phyloP scores from a whole-genome alignment of 64 coral and sea anemone species.

The Pocillopora verrucosa region DNA sequence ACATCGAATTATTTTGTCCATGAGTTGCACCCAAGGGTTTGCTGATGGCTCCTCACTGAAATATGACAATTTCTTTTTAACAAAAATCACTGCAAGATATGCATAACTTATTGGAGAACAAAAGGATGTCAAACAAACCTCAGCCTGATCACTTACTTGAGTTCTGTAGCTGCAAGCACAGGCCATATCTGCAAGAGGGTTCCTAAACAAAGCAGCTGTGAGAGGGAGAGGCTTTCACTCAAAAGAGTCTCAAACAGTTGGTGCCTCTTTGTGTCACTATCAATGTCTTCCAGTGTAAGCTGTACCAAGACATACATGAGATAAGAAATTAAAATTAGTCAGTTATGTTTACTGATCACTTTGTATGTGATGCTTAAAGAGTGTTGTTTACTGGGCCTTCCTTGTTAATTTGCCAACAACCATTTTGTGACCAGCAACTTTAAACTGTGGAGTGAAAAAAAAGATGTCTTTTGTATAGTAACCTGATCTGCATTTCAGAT shows the following conservation, averaged over 20 bases:
- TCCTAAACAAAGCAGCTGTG: slow-evolving; percentile 54
- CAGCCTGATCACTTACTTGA: slow-evolving; percentile 45
- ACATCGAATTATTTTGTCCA: slow-evolving; percentile 50
- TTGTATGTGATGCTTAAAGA: background rate
- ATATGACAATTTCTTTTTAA: background rate
- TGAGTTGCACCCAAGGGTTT: slow-evolving; percentile 85
- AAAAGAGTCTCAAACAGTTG: slow-evolving; percentile 59
- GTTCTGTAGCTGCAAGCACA: slow-evolving; percentile 86
- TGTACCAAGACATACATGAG: background rate
- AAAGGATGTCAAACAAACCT: background rate
- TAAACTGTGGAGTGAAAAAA: no score
- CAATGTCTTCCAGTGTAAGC: slow-evolving; percentile 78
- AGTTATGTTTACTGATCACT: background rate
- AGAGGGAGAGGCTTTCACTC: slow-evolving; percentile 28
- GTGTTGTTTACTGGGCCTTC: no score
- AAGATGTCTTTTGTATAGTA: no score
- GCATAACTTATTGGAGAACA: background rate
- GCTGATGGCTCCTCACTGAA: slow-evolving; percentile 53
- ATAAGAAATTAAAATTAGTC: background rate
- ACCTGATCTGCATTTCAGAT: no score
- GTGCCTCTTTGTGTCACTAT: slow-evolving; percentile 83
- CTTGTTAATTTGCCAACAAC: no score
- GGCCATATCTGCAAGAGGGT: slow-evolving; percentile 85
- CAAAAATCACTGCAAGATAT: background rate
- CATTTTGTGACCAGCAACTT: no score